Base-by-base conservation (phyloP, 2,113 vertebrate species). In the Eudyptes chrysolophus region DNA sequence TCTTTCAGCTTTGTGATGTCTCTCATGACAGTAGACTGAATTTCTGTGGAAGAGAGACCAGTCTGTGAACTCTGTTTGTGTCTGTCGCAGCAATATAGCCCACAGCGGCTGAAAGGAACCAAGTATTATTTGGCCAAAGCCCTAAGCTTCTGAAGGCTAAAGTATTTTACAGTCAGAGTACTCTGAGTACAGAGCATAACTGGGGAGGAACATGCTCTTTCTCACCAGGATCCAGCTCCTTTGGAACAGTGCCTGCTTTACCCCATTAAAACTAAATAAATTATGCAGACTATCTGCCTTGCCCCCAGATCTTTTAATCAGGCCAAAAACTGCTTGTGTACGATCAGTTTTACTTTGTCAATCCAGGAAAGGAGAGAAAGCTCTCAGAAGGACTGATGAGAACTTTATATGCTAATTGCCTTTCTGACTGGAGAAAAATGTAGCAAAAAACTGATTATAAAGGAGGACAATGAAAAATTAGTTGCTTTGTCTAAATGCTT, bases 401-500 rank as follows among this genome's bases (percentile, higher is more conserved):
- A 94, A 52, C 42, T 74, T 71, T 75, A n/a, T 81, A 55, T 84
- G 61, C 52, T 94, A 93, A 94, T 86, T 94, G 80, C 70, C 51
- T 74, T 92, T 95, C 92, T 90, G 82, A 66, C 26, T 79, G 14
- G 13, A 93, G 44, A 85, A 87, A 95, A 96, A 96, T 49, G 51
- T 44, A 83, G 54, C 30, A 76, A 83, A 77, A 89, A 89, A 42
- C 7, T 6, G 0, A 64, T 91, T 96, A 93, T 87, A 79, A 94
- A 83, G 49, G 55, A 85, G 83, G 78, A 97, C 96, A 97, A 97
- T 96, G 90, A 95, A 98, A 97, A 97, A 98, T 94, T 86, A 96
- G 86, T 78, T 85, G 26, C 90, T 97, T 98, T 98, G 91, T 98
- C 66, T 96, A 92, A 97, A 95, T 77, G 89, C 30, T 97, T 97